Percentiles rank a stretch among this genome's conserved stretches.
These are phyloP conservation scores for Chlamydotis undulata DNA, from an alignment of 2,113 vertebrate genomes.

Conservation along the genomic window DNA sequence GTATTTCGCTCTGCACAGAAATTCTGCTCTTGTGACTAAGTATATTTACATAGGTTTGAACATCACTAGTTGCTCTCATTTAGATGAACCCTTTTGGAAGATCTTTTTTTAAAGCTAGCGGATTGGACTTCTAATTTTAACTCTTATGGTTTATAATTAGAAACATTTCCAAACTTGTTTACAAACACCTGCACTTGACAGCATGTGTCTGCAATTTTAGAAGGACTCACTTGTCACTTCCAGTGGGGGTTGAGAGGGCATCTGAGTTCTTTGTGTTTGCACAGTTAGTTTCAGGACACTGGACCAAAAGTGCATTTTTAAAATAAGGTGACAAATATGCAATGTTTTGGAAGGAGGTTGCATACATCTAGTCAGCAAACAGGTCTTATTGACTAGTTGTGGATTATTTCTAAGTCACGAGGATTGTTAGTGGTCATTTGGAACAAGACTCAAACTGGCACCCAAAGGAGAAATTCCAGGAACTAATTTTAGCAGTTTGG, in stretches of 20 bases:
- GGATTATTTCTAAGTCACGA: background rate
- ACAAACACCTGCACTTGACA: constrained; percentile 71
- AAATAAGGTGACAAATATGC: background rate
- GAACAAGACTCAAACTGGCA: constrained; percentile 53
- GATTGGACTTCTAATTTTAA: constrained; percentile 76
- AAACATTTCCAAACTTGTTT: constrained; percentile 77
- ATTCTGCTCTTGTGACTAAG: background rate
- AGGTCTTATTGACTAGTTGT: background rate
- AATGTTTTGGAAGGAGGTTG: background rate
- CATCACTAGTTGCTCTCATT: constrained; percentile 32
- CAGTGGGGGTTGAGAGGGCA: background rate
- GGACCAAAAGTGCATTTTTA: background rate
- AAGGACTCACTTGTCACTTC: constrained; percentile 60
- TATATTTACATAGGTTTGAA: background rate
- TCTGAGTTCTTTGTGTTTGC: constrained; percentile 39
- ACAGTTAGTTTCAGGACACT: background rate
- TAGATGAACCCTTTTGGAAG: constrained; percentile 57
- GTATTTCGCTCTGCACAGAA: background rate
- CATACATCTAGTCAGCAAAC: background rate
- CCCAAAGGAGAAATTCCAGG: constrained; percentile 55
- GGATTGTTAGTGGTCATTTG: constrained; percentile 38
- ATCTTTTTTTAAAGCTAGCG: constrained; percentile 49
- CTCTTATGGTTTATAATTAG: constrained; percentile 71
- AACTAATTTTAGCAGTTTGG: constrained; percentile 63
- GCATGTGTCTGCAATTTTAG: constrained; percentile 55